phyloP scores from a whole-genome alignment of 2,113 vertebrate genomes.

The Natator depressus region DNA sequence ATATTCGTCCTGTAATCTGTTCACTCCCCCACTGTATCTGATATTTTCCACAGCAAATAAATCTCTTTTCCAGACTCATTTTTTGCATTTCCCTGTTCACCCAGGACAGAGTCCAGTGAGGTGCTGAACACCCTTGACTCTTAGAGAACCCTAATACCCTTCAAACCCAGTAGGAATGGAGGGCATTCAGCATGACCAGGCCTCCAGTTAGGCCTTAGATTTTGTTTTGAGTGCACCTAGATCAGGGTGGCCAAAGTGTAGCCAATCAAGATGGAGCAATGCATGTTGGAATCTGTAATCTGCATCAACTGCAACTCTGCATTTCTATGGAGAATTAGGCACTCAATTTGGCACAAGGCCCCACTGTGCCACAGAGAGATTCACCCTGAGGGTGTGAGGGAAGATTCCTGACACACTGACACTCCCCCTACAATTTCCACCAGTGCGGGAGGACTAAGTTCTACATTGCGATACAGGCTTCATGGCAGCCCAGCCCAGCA shows the following conservation, averaged over 20 bases:
- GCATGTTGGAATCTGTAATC: not conserved
- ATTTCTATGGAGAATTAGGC: not conserved
- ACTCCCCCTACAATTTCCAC: not conserved
- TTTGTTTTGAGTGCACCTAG: not conserved
- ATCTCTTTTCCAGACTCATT: conserved; percentile 25
- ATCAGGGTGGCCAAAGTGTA: not conserved
- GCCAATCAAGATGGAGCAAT: not conserved
- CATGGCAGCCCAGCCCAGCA: not conserved
- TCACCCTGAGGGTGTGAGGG: not conserved
- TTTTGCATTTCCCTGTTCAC: not conserved
- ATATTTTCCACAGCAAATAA: conserved; percentile 31
- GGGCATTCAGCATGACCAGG: not conserved
- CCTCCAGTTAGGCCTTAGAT: not conserved
- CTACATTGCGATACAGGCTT: not conserved
- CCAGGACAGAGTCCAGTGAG: not conserved
- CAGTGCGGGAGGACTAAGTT: not conserved
- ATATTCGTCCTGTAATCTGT: conserved; percentile 56
- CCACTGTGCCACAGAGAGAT: not conserved
- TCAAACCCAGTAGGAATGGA: not conserved
- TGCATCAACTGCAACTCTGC: not conserved
- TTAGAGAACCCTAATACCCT: not conserved
- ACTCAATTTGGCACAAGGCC: accelerated
- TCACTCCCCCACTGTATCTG: conserved; percentile 29
- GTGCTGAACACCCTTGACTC: conserved; percentile 21
- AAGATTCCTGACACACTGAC: not conserved